These are phyloP conservation scores for Yponomeuta cagnagella DNA, from an alignment of 2,888 invertebrate species.

Conservation along the genomic window DNA sequence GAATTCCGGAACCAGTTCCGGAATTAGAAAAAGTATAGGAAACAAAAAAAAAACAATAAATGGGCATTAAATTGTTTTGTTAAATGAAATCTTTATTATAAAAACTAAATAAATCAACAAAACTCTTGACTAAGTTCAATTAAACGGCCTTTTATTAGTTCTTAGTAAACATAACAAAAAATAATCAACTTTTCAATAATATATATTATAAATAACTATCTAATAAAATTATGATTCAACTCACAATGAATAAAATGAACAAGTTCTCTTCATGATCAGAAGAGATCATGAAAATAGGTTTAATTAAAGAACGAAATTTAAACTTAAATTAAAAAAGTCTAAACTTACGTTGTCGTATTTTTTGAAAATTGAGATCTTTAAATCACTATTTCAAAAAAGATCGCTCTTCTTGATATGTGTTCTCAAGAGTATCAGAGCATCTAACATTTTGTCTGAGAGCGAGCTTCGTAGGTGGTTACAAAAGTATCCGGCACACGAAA, in stretches of 20 bases:
- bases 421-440: constrained; percentile 17
- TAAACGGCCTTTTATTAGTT: constrained; percentile 6
- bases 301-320: neutral
- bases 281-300: constrained; percentile 4
- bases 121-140: neutral
- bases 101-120: constrained; percentile 11
- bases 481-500: constrained; percentile 13
- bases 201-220: no score
- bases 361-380: neutral
- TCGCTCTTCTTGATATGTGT: constrained; percentile 5
- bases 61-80: no score
- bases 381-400: neutral
- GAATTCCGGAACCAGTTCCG: no score
- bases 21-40: no score
- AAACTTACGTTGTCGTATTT: neutral
- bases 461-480: constrained; percentile 9
- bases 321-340: neutral
- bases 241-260: neutral
- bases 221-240: neutral
- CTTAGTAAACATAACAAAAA: neutral
- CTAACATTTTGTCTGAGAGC: neutral
- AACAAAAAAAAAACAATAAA: no score
- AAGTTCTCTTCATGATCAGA: neutral
- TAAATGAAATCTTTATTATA: constrained; percentile 8
- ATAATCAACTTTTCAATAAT: neutral